Evolutionary conservation across 2,888 invertebrate genomes (phyloP).

Genomic region (Tillus elongatus): DNA sequence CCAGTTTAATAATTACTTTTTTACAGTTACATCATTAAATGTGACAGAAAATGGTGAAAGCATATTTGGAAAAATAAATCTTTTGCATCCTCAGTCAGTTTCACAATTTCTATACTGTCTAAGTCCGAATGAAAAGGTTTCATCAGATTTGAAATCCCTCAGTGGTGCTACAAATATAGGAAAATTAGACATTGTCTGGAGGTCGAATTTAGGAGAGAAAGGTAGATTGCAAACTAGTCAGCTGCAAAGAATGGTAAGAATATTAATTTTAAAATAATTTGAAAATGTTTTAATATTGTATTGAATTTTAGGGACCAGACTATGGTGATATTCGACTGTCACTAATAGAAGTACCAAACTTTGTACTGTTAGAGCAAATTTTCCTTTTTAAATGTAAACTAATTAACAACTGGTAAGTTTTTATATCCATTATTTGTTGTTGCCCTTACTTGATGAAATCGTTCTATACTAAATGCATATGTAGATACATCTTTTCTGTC

Average conservation of each 20-base stretch:
- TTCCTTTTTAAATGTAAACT: constrained; percentile 74
- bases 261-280: constrained; percentile 8
- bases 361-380: constrained; percentile 71
- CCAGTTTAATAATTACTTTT: not conserved
- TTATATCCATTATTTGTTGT: too few relatives aligned
- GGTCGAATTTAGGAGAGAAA: constrained; percentile 91
- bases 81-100: constrained; percentile 81
- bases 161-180: constrained; percentile 84
- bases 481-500: too few relatives aligned
- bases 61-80: constrained; percentile 69
- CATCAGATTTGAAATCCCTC: constrained; percentile 67
- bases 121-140: constrained; percentile 66
- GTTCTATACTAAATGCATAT: too few relatives aligned
- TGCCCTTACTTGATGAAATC: too few relatives aligned
- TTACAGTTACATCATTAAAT: constrained; percentile 61
- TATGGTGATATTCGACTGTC: constrained; percentile 86
- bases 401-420: constrained; percentile 61
- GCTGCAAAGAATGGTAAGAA: constrained; percentile 70
- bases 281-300: constrained; percentile 10
- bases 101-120: constrained; percentile 93
- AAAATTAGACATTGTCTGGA: constrained; percentile 96
- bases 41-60: constrained; percentile 56
- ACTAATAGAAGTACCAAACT: constrained; percentile 75
- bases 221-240: constrained; percentile 96
- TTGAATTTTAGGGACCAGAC: constrained; percentile 65